Base-by-base conservation (phyloP, 2,797 vertebrate species). In the Zenarchopterus dispar region DNA sequence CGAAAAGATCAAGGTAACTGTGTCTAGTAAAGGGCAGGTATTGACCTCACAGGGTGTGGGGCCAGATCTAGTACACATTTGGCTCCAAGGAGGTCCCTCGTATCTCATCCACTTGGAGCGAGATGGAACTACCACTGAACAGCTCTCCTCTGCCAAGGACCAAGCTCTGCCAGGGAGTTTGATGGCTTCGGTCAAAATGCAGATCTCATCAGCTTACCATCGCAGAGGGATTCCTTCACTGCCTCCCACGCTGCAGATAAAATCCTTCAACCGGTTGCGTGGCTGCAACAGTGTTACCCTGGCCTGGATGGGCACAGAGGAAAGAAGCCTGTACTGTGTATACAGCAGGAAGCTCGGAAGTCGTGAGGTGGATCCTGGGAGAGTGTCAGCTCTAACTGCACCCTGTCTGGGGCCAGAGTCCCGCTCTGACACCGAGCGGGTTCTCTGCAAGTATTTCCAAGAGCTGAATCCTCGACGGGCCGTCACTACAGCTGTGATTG, bases 371-470 rank as follows among this genome's bases (percentile, higher is more conserved):
- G 89, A 88, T 73, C 59, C 56, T 26, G 88, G 86, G 15, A 79
- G 85, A 21, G 79, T 2, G n/a, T 62, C 71, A 6, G 64, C 74
- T 60, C 80, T 61, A 0, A 72, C 70, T 0, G 91, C 94, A 1
- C 86, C 86, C 64, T 97, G 96, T 85, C 90, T 94, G 16, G 95
- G 95, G 47, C 96, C 95, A 1, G 94, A 96, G 76, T 93, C 92
- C 6, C 91, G 94, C 43, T 93, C 86, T 47, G 93, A 93, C 75
- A 92, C 91, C 0, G 95, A 97, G 73, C 95, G 95, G 75, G 94
- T 96, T 68, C 90, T 95, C 49, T 97, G 96, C 84, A 97, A 96
- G 80, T 96, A 96, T 78, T 97, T 96, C 89, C 93, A 96, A 57
- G 91, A 96, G 65, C 75, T 94, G 18, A 95, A 96, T 77, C 91